Conservation (phyloP, 2,797 vertebrate species). For the Onychomys arenicola region DNA sequence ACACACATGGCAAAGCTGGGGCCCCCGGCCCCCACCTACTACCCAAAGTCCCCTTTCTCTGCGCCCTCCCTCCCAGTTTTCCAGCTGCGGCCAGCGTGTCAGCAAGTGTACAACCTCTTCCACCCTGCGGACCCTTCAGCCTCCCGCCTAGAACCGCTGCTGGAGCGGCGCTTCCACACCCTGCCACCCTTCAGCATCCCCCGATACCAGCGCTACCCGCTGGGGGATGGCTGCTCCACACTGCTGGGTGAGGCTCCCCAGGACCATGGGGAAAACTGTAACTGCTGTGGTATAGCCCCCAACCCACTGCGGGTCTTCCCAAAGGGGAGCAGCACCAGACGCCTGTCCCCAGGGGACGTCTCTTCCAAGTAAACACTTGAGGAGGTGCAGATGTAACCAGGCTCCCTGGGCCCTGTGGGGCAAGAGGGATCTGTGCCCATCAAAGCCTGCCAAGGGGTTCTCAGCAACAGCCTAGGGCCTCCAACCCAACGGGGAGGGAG, state of each 20-base stretch:
- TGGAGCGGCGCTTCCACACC: slow-evolving; percentile 96
- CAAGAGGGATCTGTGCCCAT: not conserved
- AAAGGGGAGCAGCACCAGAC: not conserved
- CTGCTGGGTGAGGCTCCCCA: slow-evolving; percentile 91
- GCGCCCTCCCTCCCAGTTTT: slow-evolving; percentile 88
- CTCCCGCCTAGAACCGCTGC: slow-evolving; percentile 96
- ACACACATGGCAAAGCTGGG: not conserved
- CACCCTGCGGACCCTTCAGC: slow-evolving; percentile 98
- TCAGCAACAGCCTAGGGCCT: not conserved
- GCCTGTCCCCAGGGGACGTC: not conserved
- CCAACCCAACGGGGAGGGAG: not conserved
- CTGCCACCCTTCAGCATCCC: slow-evolving; percentile 96
- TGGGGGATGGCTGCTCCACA: slow-evolving; percentile 96
- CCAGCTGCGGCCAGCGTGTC: slow-evolving; percentile 96
- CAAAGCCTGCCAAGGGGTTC: not conserved
- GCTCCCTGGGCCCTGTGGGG: not conserved
- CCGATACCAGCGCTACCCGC: slow-evolving; percentile 96
- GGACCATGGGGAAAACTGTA: not conserved
- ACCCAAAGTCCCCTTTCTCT: not conserved
- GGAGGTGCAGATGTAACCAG: rapidly evolving
- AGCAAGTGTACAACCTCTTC: slow-evolving; percentile 99
- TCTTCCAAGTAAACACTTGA: not conserved
- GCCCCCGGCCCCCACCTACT: not conserved
- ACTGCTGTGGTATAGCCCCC: too few species aligned
- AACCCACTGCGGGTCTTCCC: not conserved